A percentile compares a stretch with the other conserved stretches of the same genome.
Conservation (phyloP, 1,140 invertebrate species). For the Cyrtorhinus lividipennis region DNA sequence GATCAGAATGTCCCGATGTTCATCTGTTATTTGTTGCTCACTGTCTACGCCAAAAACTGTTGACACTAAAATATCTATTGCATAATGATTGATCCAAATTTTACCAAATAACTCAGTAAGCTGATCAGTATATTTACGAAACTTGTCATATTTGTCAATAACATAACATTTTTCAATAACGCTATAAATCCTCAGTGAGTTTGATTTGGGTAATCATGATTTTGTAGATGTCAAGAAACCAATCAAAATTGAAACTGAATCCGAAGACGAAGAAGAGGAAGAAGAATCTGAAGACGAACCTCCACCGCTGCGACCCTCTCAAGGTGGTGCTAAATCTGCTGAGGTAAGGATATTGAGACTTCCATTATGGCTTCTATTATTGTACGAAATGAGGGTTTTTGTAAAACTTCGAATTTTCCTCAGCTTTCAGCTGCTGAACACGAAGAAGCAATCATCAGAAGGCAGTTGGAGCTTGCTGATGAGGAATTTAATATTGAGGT, state of each 20-base stretch:
- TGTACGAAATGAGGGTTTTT: not conserved
- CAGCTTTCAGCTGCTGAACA: not conserved
- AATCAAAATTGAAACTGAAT: slow-evolving; percentile 17
- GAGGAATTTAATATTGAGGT: slow-evolving; percentile 11
- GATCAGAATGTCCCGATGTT: too few relatives aligned
- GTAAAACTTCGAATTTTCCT: not conserved
- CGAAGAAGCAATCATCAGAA: not conserved
- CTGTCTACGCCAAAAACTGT: too few relatives aligned
- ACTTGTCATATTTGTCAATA: too few relatives aligned
- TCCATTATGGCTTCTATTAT: too few relatives aligned
- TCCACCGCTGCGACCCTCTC: not conserved
- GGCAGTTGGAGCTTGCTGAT: slow-evolving; percentile 1
- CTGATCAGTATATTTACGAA: too few relatives aligned
- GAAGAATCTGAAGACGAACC: slow-evolving; percentile 22
- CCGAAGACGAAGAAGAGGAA: slow-evolving; percentile 20
- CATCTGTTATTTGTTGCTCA: too few relatives aligned
- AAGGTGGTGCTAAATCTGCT: slow-evolving; percentile 12
- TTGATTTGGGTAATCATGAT: too few relatives aligned
- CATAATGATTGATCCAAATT: too few relatives aligned
- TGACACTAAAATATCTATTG: too few relatives aligned
- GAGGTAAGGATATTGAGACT: slow-evolving; percentile 5
- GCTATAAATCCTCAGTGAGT: too few relatives aligned
- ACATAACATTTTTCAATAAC: too few relatives aligned
- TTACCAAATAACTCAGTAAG: too few relatives aligned
- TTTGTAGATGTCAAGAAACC: slow-evolving; percentile 13